A percentile compares a stretch with the other conserved stretches of the same genome.
These are phyloP conservation scores for Centropyge bicolor DNA, from an alignment of 2,797 vertebrate species.

Conservation along the genomic window DNA sequence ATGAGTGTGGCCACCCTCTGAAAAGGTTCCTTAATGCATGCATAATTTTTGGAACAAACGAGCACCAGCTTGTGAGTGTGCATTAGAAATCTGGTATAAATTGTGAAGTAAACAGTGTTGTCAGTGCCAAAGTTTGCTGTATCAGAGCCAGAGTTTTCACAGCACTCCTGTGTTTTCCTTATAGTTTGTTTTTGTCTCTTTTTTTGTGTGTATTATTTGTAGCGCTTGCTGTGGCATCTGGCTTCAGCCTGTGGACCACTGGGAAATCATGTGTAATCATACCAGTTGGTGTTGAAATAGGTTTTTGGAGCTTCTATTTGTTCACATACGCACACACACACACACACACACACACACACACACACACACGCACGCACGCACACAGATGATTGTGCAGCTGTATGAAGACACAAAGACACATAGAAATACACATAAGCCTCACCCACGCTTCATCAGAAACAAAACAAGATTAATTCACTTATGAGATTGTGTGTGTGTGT, in stretches of 20 bases:
- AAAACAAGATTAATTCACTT: slow-evolving; percentile 14
- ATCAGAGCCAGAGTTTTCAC: slow-evolving; percentile 4
- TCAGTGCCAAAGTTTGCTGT: not conserved
- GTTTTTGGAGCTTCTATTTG: slow-evolving; percentile 25
- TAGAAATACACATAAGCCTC: not conserved
- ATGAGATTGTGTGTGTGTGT: not conserved
- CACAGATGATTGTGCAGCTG: not conserved
- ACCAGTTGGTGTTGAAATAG: slow-evolving; percentile 43
- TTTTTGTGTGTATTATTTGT: not conserved
- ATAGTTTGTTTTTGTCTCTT: slow-evolving; percentile 14
- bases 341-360: slow-evolving; percentile 1
- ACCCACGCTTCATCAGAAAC: not conserved
- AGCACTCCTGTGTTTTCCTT: slow-evolving; percentile 10
- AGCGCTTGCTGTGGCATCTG: slow-evolving; percentile 18
- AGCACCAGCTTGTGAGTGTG: slow-evolving; percentile 21
- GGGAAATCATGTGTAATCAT: slow-evolving; percentile 46
- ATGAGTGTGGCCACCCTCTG: not conserved
- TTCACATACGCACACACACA: not conserved
- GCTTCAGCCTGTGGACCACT: slow-evolving; percentile 13
- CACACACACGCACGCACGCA: no score
- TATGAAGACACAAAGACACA: slow-evolving; percentile 9
- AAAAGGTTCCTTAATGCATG: not conserved
- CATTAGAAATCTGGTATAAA: not conserved
- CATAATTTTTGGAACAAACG: not conserved
- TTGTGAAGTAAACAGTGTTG: slow-evolving; percentile 1